phyloP scores from a whole-genome alignment of 2,797 vertebrate genomes.

The Synanceia verrucosa region DNA sequence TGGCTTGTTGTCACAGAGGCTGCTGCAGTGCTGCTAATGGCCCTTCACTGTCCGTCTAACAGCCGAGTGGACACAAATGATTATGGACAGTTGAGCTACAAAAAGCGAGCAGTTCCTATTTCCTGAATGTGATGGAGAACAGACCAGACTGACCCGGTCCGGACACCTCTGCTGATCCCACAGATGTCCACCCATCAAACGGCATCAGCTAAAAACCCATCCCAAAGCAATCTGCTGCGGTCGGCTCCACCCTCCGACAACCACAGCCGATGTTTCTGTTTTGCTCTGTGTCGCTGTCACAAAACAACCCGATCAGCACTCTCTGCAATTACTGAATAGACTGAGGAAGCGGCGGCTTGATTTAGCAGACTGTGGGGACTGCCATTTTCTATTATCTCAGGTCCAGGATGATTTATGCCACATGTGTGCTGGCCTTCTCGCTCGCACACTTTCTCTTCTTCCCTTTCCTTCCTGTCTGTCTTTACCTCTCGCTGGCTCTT shows the following conservation, averaged over 20 bases:
- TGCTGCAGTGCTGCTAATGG: not conserved
- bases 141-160: slow-evolving; percentile 24
- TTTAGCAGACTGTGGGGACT: slow-evolving; percentile 75
- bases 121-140: slow-evolving; percentile 27
- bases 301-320: slow-evolving; percentile 76
- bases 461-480: slow-evolving; percentile 58
- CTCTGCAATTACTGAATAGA: slow-evolving; percentile 72
- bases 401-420: slow-evolving; percentile 74
- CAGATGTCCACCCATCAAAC: slow-evolving; percentile 45
- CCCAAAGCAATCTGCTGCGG: slow-evolving; percentile 26
- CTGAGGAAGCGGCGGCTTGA: slow-evolving; percentile 73
- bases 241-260: slow-evolving; percentile 36
- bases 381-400: slow-evolving; percentile 77
- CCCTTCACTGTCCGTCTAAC: not conserved
- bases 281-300: slow-evolving; percentile 43
- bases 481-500: slow-evolving; percentile 47
- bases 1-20: not conserved
- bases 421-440: slow-evolving; percentile 52
- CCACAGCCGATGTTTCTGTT: slow-evolving; percentile 50
- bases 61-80: slow-evolving; percentile 18
- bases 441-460: slow-evolving; percentile 61
- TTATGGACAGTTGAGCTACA: slow-evolving; percentile 8
- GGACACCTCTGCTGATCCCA: slow-evolving; percentile 46
- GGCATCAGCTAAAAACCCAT: slow-evolving; percentile 31
- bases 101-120: slow-evolving; percentile 16